Conservation (phyloP, 35 echinoderm and acorn worm species). For the Lytechinus variegatus region DNA sequence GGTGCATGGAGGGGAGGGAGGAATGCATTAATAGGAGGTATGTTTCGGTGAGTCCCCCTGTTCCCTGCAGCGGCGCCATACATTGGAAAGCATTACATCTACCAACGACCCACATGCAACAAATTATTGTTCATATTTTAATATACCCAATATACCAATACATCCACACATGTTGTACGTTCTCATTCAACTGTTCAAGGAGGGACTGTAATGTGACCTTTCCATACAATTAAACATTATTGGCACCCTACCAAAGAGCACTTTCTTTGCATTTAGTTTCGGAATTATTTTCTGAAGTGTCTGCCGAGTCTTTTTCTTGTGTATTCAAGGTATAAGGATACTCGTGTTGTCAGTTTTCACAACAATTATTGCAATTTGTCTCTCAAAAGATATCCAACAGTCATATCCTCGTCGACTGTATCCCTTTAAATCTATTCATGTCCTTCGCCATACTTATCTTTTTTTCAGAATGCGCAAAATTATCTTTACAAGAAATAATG, state of each 20-base stretch:
- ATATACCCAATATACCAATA: background rate
- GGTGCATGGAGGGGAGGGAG: conserved; percentile 32
- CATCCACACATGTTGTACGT: background rate
- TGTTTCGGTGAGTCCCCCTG: background rate
- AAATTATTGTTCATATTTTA: background rate
- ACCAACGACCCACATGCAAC: background rate
- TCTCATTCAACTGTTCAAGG: background rate
- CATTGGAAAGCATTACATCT: background rate
- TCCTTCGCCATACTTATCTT: too few species aligned
- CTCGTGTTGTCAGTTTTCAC: too few species aligned
- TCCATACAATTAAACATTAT: background rate
- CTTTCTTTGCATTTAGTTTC: background rate
- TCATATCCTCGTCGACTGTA: too few species aligned
- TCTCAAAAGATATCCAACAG: too few species aligned
- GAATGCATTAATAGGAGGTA: conserved; percentile 31
- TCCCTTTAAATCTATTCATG: too few species aligned
- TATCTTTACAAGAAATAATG: too few species aligned
- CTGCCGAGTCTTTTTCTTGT: too few species aligned
- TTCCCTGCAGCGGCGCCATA: background rate
- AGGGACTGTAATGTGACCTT: background rate
- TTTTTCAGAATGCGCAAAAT: too few species aligned
- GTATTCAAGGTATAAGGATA: too few species aligned
- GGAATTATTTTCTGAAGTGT: too few species aligned
- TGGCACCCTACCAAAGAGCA: background rate
- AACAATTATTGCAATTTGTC: too few species aligned